Base-by-base conservation (phyloP, 2,888 invertebrate species). In the Malachius bipustulatus region DNA sequence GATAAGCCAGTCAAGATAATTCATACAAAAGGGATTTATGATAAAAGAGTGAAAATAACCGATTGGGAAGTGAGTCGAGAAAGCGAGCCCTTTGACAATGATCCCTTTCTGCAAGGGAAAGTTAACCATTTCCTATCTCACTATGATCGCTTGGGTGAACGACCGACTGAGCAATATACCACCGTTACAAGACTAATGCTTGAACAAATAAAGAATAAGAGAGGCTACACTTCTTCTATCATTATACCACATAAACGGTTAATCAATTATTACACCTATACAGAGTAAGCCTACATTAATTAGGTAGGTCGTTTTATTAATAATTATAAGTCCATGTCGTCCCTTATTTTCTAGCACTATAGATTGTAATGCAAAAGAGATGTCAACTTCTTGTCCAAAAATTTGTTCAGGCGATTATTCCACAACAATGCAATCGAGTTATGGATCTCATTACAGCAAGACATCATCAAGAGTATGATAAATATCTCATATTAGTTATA, bases 371-470 rank as follows among this genome's bases (percentile, higher is more conserved):
- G 6, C n/a, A n/a, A 19, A 19, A 19, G 24, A 19, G 6, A 19
- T n/a, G 6, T 6, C 6, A 19, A 6, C n/a, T 24, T 34, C 38
- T 15, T 44, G 46, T 27, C 42, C 39, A 11, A 26, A 9, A 15
- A 12, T 39, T 14, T 44, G 46, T 33, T 45, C 50, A 15, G 65
- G 64, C 60, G 66, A 67, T 48, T 69, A 66, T 41, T 26, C 60
- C 4, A 59, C 67, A 3, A 67, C 65, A 11, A 68, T 69, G 50
- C 70, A 72, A 50, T 63, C 65, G 40, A 68, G 69, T 47, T 73
- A 66, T 41, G 60, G 64, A 38, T 71, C 71, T 0, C 54, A 57
- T 46, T 67, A 69, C 15, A 52, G 55, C 31, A 60, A 63, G 15
- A 55, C 63, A 27, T n/a, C n/a, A n/a, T n/a, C n/a, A n/a, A n/a